Evolutionary conservation across 2,888 invertebrate genomes (phyloP), one percentile per base, ranked within the genome.

Genomic region (Heteromurus nitidus): DNA sequence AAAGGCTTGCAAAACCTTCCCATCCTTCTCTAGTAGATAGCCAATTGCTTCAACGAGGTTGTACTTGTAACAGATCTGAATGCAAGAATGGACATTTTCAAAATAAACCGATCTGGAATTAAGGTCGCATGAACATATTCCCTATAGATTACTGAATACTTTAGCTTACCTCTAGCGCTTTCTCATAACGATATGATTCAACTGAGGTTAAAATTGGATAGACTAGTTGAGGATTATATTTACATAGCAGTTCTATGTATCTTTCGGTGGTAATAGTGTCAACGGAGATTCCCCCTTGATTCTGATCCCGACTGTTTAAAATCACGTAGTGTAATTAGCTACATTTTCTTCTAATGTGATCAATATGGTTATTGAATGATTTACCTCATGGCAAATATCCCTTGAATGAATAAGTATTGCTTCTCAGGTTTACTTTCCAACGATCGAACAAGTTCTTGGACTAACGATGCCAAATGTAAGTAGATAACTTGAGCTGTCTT

Each of bases 1-100:
- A 88, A 95, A 93, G 1, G 95, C 94, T 87, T 92, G 92, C 86
- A 92, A 91, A 88, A 93, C 93, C 88, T 95, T 93, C 13, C 94
- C 94, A 82, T 92, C 91, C 88, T 93, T 92, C 89, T 95, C 95
- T 83, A 95, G 90, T 70, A 96, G 91, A 86, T 92, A 92, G 18
- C 95, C 94, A 67, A 93, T 92, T 0, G 94, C 93, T 83, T 92
- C 92, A 72, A 92, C 91, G 36, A 93, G 90, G 77, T 92, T 90
- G 88, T 93, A 90, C 85, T 91, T 91, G 84, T 91, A 90, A 58
- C 93, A 93, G 82, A 94, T 93, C 89, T 91, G 55, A 22, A 22
- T 7, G 13, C 36, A 36, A 36, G 36, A 36, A 5, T 9, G n/a
- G 18, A 50, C n/a, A n/a, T n/a, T n/a, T n/a, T n/a, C n/a, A n/a